A percentile compares a stretch with the other conserved stretches of the same genome.
Evolutionary conservation across 2,113 vertebrate species (phyloP).

Genomic region (Antigone vipio): DNA sequence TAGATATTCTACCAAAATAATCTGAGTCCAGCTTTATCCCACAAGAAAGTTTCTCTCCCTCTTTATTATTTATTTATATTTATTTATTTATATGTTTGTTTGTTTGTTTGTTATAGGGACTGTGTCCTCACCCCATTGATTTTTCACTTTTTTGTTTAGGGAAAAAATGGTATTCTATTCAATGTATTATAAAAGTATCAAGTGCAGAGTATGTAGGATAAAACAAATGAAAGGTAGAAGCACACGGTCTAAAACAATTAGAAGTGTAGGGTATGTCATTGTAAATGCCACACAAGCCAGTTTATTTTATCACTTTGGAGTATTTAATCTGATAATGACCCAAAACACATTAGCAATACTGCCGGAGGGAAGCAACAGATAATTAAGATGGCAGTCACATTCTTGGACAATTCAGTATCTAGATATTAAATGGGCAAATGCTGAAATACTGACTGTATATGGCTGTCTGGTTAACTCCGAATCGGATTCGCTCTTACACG

Average conservation of each 20-base stretch:
- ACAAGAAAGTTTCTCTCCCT: background rate
- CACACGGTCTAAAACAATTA: background rate
- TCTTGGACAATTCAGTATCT: background rate
- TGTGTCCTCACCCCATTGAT: background rate
- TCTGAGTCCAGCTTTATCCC: background rate
- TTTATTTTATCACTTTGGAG: background rate
- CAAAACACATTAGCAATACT: background rate
- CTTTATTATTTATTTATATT: background rate
- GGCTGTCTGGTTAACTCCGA: background rate
- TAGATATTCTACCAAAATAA: background rate
- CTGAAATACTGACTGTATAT: background rate
- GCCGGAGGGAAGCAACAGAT: background rate
- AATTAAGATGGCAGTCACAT: background rate
- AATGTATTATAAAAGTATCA: background rate
- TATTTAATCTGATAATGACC: background rate
- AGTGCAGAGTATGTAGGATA: background rate
- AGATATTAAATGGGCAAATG: background rate
- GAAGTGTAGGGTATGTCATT: background rate
- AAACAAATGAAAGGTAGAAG: background rate
- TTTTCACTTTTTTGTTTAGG: background rate
- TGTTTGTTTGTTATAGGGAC: background rate
- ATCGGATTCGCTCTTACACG: background rate
- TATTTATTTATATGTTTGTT: background rate
- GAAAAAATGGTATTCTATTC: background rate
- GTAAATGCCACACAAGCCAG: background rate